Evolutionary conservation across 2,797 vertebrate species (phyloP).

Genomic region (Peromyscus aztecus): DNA sequence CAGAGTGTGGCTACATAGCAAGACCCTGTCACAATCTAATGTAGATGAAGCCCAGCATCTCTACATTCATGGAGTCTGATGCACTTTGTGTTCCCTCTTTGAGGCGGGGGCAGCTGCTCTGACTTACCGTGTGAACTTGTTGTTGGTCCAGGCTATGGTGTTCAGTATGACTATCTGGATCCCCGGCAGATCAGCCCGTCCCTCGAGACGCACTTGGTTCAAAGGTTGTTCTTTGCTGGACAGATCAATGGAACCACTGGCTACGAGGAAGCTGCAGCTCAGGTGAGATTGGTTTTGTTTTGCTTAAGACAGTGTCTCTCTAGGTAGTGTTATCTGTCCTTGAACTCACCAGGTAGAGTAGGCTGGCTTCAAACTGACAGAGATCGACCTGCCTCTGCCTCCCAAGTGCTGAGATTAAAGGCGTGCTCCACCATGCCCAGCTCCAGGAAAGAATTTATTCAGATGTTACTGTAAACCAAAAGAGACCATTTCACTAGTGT

Average conservation of each 20-base stretch:
- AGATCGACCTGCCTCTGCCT: not conserved
- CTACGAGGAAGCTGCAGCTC: slow-evolving; percentile 98
- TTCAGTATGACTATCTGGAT: slow-evolving; percentile 98
- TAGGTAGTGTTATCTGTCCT: not conserved
- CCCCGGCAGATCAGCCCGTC: slow-evolving; percentile 94
- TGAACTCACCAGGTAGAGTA: not conserved
- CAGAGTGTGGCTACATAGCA: not conserved
- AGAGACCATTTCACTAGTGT: not conserved
- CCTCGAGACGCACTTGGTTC: slow-evolving; percentile 93
- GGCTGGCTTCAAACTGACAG: not conserved
- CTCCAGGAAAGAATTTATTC: slow-evolving; percentile 88
- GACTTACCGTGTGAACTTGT: not conserved
- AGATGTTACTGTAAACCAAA: not conserved
- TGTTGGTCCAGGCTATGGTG: slow-evolving; percentile 94
- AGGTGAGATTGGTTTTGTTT: slow-evolving; percentile 87
- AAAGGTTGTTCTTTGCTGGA: slow-evolving; percentile 96
- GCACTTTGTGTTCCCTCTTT: not conserved
- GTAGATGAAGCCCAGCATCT: not conserved
- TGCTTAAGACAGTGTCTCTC: not conserved
- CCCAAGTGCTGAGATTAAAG: not conserved
- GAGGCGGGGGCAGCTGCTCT: not conserved
- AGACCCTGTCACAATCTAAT: not conserved
- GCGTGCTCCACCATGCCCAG: not conserved
- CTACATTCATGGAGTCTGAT: not conserved
- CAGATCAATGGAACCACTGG: slow-evolving; percentile 99